phyloP scores from a whole-genome alignment of 2,113 vertebrate species.

The Opisthocomus hoazin region DNA sequence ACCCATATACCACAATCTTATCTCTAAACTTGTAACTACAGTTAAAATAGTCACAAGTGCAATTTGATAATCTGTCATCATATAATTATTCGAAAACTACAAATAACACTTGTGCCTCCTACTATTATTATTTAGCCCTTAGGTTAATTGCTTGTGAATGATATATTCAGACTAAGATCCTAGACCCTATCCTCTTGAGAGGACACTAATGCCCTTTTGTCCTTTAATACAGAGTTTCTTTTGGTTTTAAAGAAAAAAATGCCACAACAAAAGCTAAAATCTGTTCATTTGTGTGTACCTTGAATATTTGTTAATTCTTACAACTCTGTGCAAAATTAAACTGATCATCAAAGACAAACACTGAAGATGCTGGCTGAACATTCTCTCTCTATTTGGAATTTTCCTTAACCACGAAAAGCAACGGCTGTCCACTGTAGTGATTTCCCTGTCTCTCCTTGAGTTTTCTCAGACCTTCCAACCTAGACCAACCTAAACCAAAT shows the following conservation, averaged over 20 bases:
- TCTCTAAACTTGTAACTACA: neutral
- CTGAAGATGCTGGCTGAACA: neutral
- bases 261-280: neutral
- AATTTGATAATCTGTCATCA: neutral
- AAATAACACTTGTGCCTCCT: neutral
- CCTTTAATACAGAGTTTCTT: neutral
- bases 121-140: neutral
- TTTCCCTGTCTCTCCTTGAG: neutral
- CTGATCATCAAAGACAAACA: neutral
- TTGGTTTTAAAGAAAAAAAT: neutral
- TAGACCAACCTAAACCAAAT: neutral
- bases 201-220: neutral
- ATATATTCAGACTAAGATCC: neutral
- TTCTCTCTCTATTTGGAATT: neutral
- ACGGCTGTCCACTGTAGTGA: neutral
- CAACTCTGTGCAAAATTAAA: neutral
- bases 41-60: neutral
- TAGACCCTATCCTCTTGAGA: neutral
- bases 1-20: neutral
- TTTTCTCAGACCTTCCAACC: neutral
- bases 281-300: neutral
- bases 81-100: neutral
- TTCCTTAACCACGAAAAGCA: neutral
- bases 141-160: constrained; percentile 2
- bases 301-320: neutral